Percentiles rank a stretch among this genome's conserved stretches.
Evolutionary conservation across 2,113 vertebrate species (phyloP).

Genomic region (Columba janthina): DNA sequence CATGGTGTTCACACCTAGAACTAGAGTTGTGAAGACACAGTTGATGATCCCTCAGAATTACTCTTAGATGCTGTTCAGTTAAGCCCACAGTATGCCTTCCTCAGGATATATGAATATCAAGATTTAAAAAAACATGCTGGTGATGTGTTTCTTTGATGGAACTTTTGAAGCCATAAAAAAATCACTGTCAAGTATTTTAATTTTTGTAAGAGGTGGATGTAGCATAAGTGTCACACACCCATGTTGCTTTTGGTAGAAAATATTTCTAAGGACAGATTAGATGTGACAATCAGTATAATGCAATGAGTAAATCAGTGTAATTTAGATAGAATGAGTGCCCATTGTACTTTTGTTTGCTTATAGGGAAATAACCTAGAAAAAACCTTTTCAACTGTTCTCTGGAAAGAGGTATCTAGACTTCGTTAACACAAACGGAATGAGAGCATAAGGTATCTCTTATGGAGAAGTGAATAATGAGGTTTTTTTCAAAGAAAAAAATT

Average conservation of each 20-base stretch:
- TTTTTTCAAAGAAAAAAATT: not conserved
- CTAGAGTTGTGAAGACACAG: conserved; percentile 40
- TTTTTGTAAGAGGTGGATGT: not conserved
- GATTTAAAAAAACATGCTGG: not conserved
- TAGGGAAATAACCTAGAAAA: not conserved
- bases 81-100: conserved; percentile 52
- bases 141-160: not conserved
- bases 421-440: not conserved
- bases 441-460: not conserved
- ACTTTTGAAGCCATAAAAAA: conserved; percentile 1
- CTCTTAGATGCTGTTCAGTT: not conserved
- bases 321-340: not conserved
- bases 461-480: not conserved
- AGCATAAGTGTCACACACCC: not conserved
- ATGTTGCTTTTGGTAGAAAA: not conserved
- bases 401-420: not conserved
- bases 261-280: not conserved
- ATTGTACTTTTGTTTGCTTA: not conserved
- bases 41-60: conserved; percentile 32
- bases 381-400: not conserved
- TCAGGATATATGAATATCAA: conserved; percentile 15
- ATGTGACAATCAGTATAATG: not conserved
- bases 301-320: not conserved
- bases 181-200: conserved; percentile 18
- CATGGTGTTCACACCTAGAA: conserved; percentile 36